phyloP scores from a whole-genome alignment of 2,113 vertebrate species.

The Calyptommatus sinebrachiatus region DNA sequence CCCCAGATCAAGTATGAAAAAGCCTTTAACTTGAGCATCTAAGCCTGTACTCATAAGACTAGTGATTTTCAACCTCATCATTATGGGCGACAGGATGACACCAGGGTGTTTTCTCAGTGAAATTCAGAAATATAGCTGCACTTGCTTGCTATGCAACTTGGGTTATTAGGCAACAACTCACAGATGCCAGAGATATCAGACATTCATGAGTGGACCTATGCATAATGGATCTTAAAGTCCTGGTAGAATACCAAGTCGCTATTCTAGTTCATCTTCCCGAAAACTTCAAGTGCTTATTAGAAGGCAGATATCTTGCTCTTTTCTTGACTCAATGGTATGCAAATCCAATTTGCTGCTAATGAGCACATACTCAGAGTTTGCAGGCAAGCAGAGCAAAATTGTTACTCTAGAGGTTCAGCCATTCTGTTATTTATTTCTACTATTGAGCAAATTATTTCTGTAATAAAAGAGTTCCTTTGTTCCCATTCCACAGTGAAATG shows the following conservation, averaged over 20 bases:
- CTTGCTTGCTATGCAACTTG: too few relatives aligned
- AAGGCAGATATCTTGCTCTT: constrained; percentile 50
- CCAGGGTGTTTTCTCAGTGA: too few relatives aligned
- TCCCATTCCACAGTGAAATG: constrained; percentile 35
- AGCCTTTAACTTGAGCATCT: too few relatives aligned
- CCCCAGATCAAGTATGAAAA: too few relatives aligned
- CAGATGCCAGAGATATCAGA: not conserved
- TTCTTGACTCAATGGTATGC: constrained; percentile 73
- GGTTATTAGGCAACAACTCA: not conserved
- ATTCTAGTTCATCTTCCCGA: constrained; percentile 30
- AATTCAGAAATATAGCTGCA: too few relatives aligned
- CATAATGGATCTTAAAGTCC: not conserved
- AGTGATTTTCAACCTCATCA: too few relatives aligned
- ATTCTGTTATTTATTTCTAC: constrained; percentile 83
- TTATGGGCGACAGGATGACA: too few relatives aligned
- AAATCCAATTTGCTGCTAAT: constrained; percentile 89
- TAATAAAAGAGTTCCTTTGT: constrained; percentile 62
- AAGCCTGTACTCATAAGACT: too few relatives aligned
- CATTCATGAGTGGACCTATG: not conserved
- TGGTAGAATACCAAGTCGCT: not conserved
- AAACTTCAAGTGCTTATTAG: constrained; percentile 55
- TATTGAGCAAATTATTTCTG: constrained; percentile 88
- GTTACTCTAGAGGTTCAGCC: constrained; percentile 84
- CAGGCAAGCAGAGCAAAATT: constrained; percentile 76
- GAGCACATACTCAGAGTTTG: constrained; percentile 81